Evolutionary conservation across 2,888 invertebrate species (phyloP).

Genomic region (Griposia aprilina): DNA sequence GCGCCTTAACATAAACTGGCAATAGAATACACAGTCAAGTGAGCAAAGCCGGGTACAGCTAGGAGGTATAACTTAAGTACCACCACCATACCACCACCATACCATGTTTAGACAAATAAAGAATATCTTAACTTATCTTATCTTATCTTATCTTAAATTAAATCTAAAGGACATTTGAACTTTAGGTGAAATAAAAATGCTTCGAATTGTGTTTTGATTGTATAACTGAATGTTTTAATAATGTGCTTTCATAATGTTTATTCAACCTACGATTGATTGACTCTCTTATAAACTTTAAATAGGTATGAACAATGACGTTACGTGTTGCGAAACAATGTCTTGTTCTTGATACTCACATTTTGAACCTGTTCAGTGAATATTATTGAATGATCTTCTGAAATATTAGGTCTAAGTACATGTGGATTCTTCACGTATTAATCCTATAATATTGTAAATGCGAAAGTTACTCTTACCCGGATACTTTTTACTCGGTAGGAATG

Average conservation of each 20-base stretch:
- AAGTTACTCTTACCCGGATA: too few species aligned
- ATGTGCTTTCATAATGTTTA: neutral
- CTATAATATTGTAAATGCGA: too few species aligned
- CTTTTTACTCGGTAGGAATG: too few species aligned
- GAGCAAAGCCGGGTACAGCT: neutral
- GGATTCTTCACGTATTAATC: too few species aligned
- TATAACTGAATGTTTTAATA: neutral
- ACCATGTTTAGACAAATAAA: too few species aligned
- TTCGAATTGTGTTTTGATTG: neutral
- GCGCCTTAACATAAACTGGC: too few species aligned
- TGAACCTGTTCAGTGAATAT: neutral
- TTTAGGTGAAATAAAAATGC: neutral
- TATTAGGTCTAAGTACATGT: too few species aligned
- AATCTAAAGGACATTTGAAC: neutral
- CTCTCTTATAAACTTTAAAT: neutral
- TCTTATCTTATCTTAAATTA: too few species aligned
- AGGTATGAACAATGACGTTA: neutral
- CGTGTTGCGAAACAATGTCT: neutral
- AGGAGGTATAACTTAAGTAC: neutral
- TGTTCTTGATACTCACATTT: neutral
- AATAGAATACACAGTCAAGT: neutral
- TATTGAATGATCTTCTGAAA: neutral
- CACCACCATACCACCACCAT: too few species aligned
- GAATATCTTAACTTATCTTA: too few species aligned
- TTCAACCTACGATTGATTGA: neutral